Evolutionary conservation across 1,140 invertebrate species (phyloP).

Genomic region (Zaprionus africanus): DNA sequence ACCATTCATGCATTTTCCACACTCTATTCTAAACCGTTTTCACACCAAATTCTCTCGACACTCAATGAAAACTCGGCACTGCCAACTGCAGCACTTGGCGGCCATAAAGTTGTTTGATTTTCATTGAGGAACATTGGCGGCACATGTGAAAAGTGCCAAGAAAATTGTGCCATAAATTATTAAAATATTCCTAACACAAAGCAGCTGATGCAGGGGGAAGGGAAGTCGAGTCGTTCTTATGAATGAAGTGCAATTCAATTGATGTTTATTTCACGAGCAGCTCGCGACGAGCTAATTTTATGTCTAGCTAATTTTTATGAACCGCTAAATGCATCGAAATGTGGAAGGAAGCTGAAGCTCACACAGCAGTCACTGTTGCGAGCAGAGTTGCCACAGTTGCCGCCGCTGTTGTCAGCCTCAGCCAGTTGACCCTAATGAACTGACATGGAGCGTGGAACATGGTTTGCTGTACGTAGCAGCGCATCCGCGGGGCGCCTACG

Average conservation of each 20-base stretch:
- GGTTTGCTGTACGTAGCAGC: constrained; percentile 33
- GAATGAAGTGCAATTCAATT: constrained; percentile 77
- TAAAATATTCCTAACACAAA: constrained; percentile 4
- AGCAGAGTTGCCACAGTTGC: constrained; percentile 24
- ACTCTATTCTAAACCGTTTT: background rate
- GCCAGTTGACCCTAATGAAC: constrained; percentile 73
- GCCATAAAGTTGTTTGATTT: constrained; percentile 26
- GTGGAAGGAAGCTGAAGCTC: constrained; percentile 18
- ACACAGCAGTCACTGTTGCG: background rate
- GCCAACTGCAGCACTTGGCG: background rate
- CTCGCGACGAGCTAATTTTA: constrained; percentile 60
- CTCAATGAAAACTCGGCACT: constrained; percentile 2
- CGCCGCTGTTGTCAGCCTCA: constrained; percentile 43
- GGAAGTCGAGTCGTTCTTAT: constrained; percentile 26
- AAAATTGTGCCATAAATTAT: constrained; percentile 24
- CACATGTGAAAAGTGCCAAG: background rate
- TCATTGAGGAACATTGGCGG: constrained; percentile 23
- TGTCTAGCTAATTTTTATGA: constrained; percentile 74
- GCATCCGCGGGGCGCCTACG: constrained; percentile 66
- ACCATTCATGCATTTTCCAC: background rate
- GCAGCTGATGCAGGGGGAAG: background rate
- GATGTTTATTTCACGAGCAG: constrained; percentile 55
- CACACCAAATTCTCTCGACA: constrained; percentile 3
- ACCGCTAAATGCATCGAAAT: constrained; percentile 55
- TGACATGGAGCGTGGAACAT: constrained; percentile 58